Evolutionary conservation across 2,797 vertebrate genomes (phyloP).

Genomic region (Darevskia nairensis): DNA sequence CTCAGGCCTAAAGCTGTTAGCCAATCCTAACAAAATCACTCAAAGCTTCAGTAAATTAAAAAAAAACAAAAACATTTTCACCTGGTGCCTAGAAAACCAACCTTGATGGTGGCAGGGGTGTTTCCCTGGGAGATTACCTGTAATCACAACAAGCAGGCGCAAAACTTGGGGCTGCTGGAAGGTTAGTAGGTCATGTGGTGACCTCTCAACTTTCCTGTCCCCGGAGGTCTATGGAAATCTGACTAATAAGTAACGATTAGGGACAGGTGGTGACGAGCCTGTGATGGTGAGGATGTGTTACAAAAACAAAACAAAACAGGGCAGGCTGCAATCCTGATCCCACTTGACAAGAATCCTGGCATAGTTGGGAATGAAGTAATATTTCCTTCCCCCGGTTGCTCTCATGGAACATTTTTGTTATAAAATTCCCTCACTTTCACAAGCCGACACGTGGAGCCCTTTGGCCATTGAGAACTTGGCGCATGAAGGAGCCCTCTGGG

Average conservation of each 20-base stretch:
- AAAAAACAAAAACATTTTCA: no score
- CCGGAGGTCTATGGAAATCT: background rate
- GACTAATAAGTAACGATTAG: background rate
- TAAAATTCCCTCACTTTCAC: background rate
- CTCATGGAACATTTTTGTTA: background rate
- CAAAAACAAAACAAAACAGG: background rate
- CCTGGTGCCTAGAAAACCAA: no score
- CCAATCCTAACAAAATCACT: no score
- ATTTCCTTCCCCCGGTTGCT: fast-evolving
- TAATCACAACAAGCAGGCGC: no score
- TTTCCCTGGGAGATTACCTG: no score
- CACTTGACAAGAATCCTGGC: fast-evolving
- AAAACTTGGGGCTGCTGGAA: no score
- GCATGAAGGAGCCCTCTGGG: background rate
- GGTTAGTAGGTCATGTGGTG: background rate
- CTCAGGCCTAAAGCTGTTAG: no score
- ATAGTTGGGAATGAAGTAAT: background rate
- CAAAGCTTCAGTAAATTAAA: no score
- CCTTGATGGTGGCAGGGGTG: no score
- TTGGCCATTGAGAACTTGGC: background rate
- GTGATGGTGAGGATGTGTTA: background rate
- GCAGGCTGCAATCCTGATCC: background rate
- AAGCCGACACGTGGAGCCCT: background rate
- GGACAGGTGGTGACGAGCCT: no score
- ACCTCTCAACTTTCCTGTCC: background rate